Evolutionary conservation across 2,888 invertebrate species (phyloP).

Genomic region (Drosophila sordidula): DNA sequence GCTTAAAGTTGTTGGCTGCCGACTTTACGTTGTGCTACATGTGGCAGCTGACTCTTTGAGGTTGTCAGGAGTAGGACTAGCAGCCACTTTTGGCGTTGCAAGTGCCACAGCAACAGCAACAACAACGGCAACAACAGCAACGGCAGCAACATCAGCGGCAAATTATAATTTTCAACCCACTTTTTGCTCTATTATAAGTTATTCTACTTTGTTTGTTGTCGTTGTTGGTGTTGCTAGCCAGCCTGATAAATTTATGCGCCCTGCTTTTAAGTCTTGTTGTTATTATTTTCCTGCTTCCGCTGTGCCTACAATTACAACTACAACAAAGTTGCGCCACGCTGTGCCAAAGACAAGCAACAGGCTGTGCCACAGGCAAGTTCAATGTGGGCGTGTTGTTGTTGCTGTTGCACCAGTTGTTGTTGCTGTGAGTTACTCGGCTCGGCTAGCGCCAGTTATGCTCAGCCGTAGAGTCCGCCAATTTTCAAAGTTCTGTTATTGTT

Average conservation of each 20-base stretch:
- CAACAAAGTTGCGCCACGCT: constrained; percentile 69
- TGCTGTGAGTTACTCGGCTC: constrained; percentile 43
- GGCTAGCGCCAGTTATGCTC: constrained; percentile 46
- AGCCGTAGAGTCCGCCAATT: constrained; percentile 44
- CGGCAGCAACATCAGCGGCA: constrained; percentile 30
- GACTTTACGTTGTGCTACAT: constrained; percentile 26
- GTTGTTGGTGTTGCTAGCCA: constrained; percentile 32
- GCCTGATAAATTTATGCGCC: constrained; percentile 67
- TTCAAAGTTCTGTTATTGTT: constrained; percentile 53
- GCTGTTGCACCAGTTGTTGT: constrained; percentile 9
- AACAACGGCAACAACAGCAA: neutral
- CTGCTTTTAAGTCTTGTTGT: constrained; percentile 62
- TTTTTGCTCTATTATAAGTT: constrained; percentile 49
- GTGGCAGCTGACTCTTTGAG: constrained; percentile 23
- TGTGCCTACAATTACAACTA: constrained; percentile 55
- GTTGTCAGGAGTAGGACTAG: constrained; percentile 23
- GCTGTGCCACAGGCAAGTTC: constrained; percentile 61
- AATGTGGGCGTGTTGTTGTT: constrained; percentile 43
- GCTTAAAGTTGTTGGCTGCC: constrained; percentile 34
- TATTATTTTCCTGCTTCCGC: constrained; percentile 74
- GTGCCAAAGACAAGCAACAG: constrained; percentile 52
- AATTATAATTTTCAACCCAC: constrained; percentile 60
- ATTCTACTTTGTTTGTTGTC: constrained; percentile 53
- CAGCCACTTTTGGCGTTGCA: constrained; percentile 26
- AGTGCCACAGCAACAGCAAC: constrained; percentile 13